Evolutionary conservation across 37 sponge, comb jelly and placozoan genomes (phyloP), one percentile per base, ranked within the genome.

Genomic region (Crambe crambe): DNA sequence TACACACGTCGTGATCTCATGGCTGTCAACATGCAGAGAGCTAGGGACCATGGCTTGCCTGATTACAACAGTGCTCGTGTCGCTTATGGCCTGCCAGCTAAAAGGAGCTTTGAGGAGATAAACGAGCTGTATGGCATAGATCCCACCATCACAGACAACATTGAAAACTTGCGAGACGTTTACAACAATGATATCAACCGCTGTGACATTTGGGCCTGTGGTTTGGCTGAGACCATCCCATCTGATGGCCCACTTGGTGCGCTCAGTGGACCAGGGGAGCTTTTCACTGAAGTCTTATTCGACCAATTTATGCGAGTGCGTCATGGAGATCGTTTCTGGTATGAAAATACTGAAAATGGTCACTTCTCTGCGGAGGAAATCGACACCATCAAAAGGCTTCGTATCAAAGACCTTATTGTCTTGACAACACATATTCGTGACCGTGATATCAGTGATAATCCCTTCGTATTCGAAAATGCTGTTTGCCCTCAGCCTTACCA

Each of bases 271-370:
- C 96, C 96, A 41, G 96, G 96, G 51, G 81, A 83, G 57, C 86
- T 97, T 22, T 97, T 97, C 76, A 67, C 85, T 29, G 90, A 82
- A 36, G 81, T 97, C 0, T 70, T 97, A n/a, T 80, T 75, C 39
- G 98, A 97, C 61, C 98, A 97, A 87, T 94, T 97, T 70, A 81
- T 90, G 83, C 74, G 98, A 29, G 89, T 94, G 31, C 81, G 98
- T 68, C 87, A 92, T 54, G 94, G 75, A 56, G 95, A 97, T 42
- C 83, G 97, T 15, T 94, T 94, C 91, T 97, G 98, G 98, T 97
- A 82, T 56, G 93, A 94, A 60, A 94, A 97, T 82, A 67, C 63
- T 35, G 69, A 18, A 5, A 22, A n/a, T 63, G 89, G 90, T 2
- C 54, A 91, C 22, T 92, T 94, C 66, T 81, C 89, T 31, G 42